Conservation (phyloP, 2,113 vertebrate species). For the Alosa alosa region DNA sequence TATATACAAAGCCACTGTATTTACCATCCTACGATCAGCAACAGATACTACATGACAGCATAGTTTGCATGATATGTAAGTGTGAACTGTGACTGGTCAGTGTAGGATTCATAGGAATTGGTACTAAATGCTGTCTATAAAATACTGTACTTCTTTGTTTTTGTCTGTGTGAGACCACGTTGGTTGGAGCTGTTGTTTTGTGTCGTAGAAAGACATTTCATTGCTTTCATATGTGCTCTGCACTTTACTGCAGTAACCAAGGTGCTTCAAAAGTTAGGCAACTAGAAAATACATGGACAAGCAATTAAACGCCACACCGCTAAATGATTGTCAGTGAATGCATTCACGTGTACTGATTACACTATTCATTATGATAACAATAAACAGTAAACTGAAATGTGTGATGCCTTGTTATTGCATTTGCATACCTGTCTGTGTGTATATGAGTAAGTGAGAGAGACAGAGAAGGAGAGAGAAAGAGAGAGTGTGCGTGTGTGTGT, state of each 20-base stretch:
- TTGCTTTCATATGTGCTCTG: slow-evolving; percentile 1
- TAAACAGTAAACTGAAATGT: background rate
- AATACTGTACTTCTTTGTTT: background rate
- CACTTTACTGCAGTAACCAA: background rate
- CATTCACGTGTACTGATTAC: background rate
- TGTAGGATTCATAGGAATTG: background rate
- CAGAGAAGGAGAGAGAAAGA: background rate
- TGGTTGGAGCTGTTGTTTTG: background rate
- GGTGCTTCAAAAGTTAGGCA: background rate
- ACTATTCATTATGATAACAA: background rate
- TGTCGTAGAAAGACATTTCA: background rate
- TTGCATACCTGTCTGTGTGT: background rate
- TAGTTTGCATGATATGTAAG: background rate
- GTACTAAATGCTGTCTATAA: background rate
- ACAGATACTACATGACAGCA: background rate
- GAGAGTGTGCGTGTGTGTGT: background rate
- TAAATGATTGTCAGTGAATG: background rate
- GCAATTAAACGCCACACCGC: background rate
- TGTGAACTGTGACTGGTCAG: background rate
- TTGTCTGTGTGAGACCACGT: background rate
- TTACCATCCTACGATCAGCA: background rate
- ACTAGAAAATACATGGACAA: background rate
- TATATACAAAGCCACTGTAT: slow-evolving; percentile 6
- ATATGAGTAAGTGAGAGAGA: background rate
- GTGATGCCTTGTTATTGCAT: background rate